Evolutionary conservation across 2,888 invertebrate genomes (phyloP), one percentile per base, ranked within the genome.

Genomic region (Arenicola marina): DNA sequence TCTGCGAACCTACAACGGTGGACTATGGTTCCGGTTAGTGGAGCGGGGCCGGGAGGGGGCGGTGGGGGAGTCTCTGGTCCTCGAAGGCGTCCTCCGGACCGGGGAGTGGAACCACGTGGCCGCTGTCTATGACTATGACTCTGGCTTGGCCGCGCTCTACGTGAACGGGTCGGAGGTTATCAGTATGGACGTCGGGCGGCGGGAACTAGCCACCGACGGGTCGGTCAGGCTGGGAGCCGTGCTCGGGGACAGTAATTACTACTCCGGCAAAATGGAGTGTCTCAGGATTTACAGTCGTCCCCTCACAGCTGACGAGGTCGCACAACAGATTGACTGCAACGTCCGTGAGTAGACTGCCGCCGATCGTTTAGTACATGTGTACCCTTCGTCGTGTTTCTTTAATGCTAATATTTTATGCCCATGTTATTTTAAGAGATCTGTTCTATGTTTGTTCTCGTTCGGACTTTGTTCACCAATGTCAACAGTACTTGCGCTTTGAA

Each of bases 231-330:
- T 62, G 21, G 63, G 63, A 15, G 43, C 60, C n/a, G 56, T 51
- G 32, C 43, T 7, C 2, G 61, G 62, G 2, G 43, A 48, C 7
- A 43, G 1, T 43, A 1, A 15, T n/a, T 60, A 54, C 56, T 62
- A 59, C 34, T 34, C n/a, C 28, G 65, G 65, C 18, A 18, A 31
- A 11, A 24, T 65, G 18, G 33, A 62, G n/a, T 65, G 65, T 31
- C 55, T 65, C n/a, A 54, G 58, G 24, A 48, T 65, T 18, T 65
- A 44, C 38, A 45, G 51, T n/a, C 43, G 53, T 11, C 45, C 51
- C 11, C 56, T 65, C 29, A 28, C 46, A 7, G 26, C 7, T 11
- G 24, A 57, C 1, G 54, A 61, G 38, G 31, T 65, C 21, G 55
- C 26, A 3, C 32, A n/a, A 26, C 18, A n/a, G 4, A 38, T 21